Conservation (phyloP, 2,888 invertebrate genomes). For the Himalopsyche tibetana region DNA sequence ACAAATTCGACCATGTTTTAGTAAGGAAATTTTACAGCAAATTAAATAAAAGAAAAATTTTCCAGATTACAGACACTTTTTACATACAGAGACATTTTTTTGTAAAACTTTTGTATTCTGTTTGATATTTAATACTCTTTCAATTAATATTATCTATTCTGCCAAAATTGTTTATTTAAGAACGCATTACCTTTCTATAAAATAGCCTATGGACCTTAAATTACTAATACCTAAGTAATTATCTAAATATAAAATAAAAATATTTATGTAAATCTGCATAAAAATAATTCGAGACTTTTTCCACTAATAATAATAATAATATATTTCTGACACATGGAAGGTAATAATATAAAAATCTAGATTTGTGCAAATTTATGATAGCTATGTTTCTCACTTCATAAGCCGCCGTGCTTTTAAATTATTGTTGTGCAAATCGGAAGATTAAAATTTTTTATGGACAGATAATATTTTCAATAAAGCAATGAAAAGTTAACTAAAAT, state of each 20-base stretch:
- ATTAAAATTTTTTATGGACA: not conserved
- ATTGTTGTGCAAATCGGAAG: not conserved
- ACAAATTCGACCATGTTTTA: too few relatives aligned
- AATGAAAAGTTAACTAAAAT: not conserved
- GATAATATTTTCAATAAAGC: too few relatives aligned
- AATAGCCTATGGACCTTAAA: slow-evolving; percentile 43
- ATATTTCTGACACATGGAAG: slow-evolving; percentile 31
- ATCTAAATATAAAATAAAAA: slow-evolving; percentile 42
- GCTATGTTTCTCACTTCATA: not conserved
- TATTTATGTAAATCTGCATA: slow-evolving; percentile 40
- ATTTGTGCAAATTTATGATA: slow-evolving; percentile 3
- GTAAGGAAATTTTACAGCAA: too few relatives aligned
- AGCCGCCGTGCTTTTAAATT: not conserved
- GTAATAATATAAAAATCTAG: slow-evolving; percentile 34
- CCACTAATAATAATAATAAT: slow-evolving; percentile 29
- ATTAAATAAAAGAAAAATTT: too few relatives aligned
- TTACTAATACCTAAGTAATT: slow-evolving; percentile 13
- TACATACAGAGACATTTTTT: too few relatives aligned
- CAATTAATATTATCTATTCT: slow-evolving; percentile 11
- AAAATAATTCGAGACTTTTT: slow-evolving; percentile 28
- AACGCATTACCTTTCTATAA: slow-evolving; percentile 15
- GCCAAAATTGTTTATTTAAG: slow-evolving; percentile 14
- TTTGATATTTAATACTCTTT: slow-evolving; percentile 9
- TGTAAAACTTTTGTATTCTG: too few relatives aligned
- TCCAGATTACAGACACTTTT: too few relatives aligned